Percentiles rank a stretch among this genome's conserved stretches.
Conservation (phyloP, 2,888 invertebrate species). For the Panzeria rudis region DNA sequence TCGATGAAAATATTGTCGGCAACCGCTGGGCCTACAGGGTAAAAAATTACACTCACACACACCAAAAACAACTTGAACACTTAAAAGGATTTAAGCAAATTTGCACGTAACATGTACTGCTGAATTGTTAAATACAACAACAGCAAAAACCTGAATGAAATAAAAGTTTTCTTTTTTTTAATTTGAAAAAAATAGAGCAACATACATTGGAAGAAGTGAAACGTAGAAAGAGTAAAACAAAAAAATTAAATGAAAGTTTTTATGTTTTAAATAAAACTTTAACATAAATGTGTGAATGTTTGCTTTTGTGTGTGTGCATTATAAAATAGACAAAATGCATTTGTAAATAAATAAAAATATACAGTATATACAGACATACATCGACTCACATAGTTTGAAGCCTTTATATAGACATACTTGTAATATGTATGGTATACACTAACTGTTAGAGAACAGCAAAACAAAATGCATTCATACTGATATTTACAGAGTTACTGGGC, state of each 20-base stretch:
- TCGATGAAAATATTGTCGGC: too few relatives aligned
- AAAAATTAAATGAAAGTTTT: constrained; percentile 44
- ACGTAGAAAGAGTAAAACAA: neutral
- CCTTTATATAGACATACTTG: constrained; percentile 1
- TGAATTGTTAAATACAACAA: constrained; percentile 67
- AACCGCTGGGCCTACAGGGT: too few relatives aligned
- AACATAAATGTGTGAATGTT: constrained; percentile 31
- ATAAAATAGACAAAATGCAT: constrained; percentile 66
- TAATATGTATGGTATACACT: too few relatives aligned
- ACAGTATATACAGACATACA: neutral
- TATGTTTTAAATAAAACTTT: constrained; percentile 58
- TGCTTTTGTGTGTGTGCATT: constrained; percentile 27
- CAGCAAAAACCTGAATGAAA: constrained; percentile 60
- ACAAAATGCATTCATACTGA: constrained; percentile 12
- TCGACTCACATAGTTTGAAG: neutral
- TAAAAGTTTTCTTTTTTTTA: constrained; percentile 55
- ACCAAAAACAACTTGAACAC: constrained; percentile 60
- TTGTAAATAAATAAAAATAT: constrained; percentile 55
- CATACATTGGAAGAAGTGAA: neutral
- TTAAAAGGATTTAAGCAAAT: constrained; percentile 71
- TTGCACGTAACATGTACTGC: constrained; percentile 69
- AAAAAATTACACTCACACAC: neutral
- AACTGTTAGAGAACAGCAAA: neutral
- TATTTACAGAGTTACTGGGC: constrained; percentile 18
- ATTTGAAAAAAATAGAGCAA: constrained; percentile 36